Conservation (phyloP, 2,888 invertebrate genomes). For the Temnothorax unifasciatus region DNA sequence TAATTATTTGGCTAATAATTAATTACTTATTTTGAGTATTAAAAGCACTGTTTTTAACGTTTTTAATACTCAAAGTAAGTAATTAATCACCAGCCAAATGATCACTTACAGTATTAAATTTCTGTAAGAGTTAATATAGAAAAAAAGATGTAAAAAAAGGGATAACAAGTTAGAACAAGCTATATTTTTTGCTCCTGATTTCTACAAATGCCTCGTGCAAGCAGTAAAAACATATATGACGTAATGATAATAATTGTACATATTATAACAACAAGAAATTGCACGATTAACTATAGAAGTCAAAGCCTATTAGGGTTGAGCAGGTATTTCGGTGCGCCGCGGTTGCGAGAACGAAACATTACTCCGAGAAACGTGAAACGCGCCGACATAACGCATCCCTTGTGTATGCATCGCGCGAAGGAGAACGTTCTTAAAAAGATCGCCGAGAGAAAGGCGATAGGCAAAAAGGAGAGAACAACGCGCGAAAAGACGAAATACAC, state of each 20-base stretch:
- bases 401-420: slow-evolving; percentile 59
- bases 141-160: neutral
- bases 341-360: slow-evolving; percentile 39
- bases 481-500: slow-evolving; percentile 75
- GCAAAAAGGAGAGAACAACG: slow-evolving; percentile 66
- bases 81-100: no score
- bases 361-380: slow-evolving; percentile 69
- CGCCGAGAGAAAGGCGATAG: neutral
- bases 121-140: no score
- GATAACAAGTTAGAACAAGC: neutral
- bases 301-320: slow-evolving; percentile 56
- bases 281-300: slow-evolving; percentile 63
- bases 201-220: neutral
- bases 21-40: no score
- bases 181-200: neutral
- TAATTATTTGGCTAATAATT: no score
- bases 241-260: neutral
- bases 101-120: no score
- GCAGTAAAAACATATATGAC: neutral
- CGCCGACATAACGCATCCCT: slow-evolving; percentile 65
- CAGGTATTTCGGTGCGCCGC: slow-evolving; percentile 24
- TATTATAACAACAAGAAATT: neutral
- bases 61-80: no score
- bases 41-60: no score
- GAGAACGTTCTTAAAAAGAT: slow-evolving; percentile 52